Percentiles rank a stretch among this genome's conserved stretches.
These are phyloP conservation scores for Drosophila borborema DNA, from an alignment of 2,888 invertebrate species.

Conservation along the genomic window DNA sequence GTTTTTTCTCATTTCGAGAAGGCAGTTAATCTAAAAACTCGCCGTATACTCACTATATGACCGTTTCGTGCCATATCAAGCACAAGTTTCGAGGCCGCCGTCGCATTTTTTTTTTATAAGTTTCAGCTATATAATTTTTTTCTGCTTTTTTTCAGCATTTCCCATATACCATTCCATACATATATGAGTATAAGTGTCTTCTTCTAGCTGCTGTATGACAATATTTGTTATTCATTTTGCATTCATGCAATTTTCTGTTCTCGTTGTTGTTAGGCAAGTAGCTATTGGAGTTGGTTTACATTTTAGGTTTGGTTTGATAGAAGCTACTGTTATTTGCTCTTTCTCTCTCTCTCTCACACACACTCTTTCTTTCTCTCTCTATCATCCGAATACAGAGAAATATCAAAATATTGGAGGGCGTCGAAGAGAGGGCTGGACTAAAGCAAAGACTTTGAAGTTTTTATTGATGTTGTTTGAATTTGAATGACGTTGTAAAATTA, in stretches of 20 bases:
- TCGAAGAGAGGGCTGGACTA: constrained; percentile 31
- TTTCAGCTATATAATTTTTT: constrained; percentile 42
- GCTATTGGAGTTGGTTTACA: constrained; percentile 24
- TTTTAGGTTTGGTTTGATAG: constrained; percentile 24
- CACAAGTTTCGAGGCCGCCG: constrained; percentile 48
- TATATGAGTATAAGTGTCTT: constrained; percentile 28
- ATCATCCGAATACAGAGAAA: constrained; percentile 16
- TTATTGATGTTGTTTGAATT: constrained; percentile 78
- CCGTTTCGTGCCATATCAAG: constrained; percentile 68
- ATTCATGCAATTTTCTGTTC: constrained; percentile 67
- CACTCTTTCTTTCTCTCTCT: no score
- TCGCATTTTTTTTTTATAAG: constrained; percentile 47
- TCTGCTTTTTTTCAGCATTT: constrained; percentile 19
- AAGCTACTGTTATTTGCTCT: constrained; percentile 7
- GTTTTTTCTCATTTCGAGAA: constrained; percentile 16
- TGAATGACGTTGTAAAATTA: constrained; percentile 79
- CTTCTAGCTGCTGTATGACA: constrained; percentile 24
- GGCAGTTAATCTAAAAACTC: constrained; percentile 75
- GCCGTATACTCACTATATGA: constrained; percentile 49
- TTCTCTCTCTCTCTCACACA: no score
- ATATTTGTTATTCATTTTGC: constrained; percentile 65
- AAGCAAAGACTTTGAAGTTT: constrained; percentile 67
- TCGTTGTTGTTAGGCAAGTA: constrained; percentile 24
- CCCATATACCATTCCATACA: constrained; percentile 13
- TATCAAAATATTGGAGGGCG: constrained; percentile 28